Evolutionary conservation across 2,113 vertebrate genomes (phyloP).

Genomic region (Vireo altiloquus): DNA sequence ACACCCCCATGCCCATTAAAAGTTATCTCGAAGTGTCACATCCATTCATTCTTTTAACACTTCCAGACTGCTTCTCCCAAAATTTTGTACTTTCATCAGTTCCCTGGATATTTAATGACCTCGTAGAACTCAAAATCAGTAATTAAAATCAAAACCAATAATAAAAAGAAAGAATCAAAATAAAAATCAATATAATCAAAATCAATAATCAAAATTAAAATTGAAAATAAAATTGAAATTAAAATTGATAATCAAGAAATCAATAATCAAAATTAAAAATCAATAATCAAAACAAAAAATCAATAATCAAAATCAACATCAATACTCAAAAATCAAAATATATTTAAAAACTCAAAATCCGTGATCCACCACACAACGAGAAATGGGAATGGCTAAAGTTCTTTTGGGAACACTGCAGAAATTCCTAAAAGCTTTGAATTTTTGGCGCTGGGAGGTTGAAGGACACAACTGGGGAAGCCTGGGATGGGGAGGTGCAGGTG

Average conservation of each 20-base stretch:
- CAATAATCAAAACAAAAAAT: too few relatives aligned
- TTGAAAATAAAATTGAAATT: neutral
- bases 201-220: neutral
- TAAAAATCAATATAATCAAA: neutral
- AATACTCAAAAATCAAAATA: neutral
- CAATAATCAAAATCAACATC: neutral
- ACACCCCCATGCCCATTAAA: too few relatives aligned
- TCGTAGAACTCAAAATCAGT: neutral
- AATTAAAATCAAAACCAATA: neutral
- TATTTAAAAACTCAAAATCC: neutral
- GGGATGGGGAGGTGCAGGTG: too few relatives aligned
- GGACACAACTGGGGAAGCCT: too few relatives aligned
- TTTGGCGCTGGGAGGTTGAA: too few relatives aligned
- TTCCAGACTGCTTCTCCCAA: neutral
- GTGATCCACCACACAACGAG: neutral
- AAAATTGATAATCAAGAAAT: neutral
- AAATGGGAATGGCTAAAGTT: neutral
- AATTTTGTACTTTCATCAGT: neutral
- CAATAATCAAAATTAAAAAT: neutral
- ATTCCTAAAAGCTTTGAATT: neutral
- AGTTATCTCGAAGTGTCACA: neutral
- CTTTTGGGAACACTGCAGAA: neutral
- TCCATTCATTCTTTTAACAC: neutral
- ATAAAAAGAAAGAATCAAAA: neutral
- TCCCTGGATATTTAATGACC: neutral